These are phyloP conservation scores for Anthophora plumipes DNA, from an alignment of 2,888 invertebrate genomes.

Conservation along the genomic window DNA sequence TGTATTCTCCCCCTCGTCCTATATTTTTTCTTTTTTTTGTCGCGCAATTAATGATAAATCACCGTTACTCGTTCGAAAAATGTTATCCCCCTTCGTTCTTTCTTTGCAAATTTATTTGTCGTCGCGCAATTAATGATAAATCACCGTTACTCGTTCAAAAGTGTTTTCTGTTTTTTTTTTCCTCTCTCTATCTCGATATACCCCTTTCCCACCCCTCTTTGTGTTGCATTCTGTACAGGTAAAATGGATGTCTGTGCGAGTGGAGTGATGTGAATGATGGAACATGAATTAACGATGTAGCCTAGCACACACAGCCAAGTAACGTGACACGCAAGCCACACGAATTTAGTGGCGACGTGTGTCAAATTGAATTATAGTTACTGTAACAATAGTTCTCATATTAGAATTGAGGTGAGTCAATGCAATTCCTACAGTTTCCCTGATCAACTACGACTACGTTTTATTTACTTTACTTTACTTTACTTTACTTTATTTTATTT, in stretches of 20 bases:
- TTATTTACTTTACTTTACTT: no score
- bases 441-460: slow-evolving; percentile 75
- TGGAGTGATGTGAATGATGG: slow-evolving; percentile 76
- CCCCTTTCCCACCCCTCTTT: neutral
- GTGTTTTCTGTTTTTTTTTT: no score
- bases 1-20: neutral
- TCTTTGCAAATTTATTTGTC: no score
- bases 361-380: slow-evolving; percentile 73
- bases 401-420: slow-evolving; percentile 78
- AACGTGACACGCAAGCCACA: slow-evolving; percentile 77
- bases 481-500: no score
- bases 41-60: slow-evolving; percentile 43
- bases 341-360: slow-evolving; percentile 63
- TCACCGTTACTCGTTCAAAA: no score
- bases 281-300: slow-evolving; percentile 80
- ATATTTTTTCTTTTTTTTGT: neutral
- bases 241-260: slow-evolving; percentile 70
- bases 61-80: no score
- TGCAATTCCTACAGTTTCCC: slow-evolving; percentile 81
- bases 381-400: slow-evolving; percentile 72
- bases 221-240: slow-evolving; percentile 48
- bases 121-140: slow-evolving; percentile 41
- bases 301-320: slow-evolving; percentile 84
- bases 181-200: no score
- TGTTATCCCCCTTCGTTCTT: neutral